These are phyloP conservation scores for Psittacus erithacus DNA, from an alignment of 2,113 vertebrate species.

Conservation along the genomic window DNA sequence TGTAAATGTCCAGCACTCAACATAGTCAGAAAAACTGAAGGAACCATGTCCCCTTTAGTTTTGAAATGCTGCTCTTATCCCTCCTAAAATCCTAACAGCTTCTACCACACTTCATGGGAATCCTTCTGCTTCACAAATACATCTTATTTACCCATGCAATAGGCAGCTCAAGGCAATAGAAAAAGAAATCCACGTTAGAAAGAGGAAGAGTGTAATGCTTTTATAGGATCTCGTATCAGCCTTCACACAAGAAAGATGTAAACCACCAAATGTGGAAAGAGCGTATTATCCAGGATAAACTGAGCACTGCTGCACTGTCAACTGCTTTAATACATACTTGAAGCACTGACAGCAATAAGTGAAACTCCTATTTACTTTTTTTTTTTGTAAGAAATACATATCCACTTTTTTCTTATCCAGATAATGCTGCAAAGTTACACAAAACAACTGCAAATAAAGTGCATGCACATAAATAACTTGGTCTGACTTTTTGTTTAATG, in stretches of 20 bases:
- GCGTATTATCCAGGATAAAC: slow-evolving; percentile 44
- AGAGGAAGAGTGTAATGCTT: slow-evolving; percentile 19
- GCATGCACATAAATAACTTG: slow-evolving; percentile 78
- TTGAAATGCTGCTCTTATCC: not conserved
- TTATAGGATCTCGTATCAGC: slow-evolving; percentile 42
- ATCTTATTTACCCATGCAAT: slow-evolving; percentile 28
- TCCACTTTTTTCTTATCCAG: slow-evolving; percentile 21
- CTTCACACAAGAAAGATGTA: slow-evolving; percentile 64
- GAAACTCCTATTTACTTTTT: slow-evolving; percentile 63
- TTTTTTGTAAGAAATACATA: slow-evolving; percentile 52
- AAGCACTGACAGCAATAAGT: slow-evolving; percentile 60
- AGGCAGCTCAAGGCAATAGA: slow-evolving; percentile 39
- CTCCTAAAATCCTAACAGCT: slow-evolving; percentile 13
- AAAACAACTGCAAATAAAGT: slow-evolving; percentile 79
- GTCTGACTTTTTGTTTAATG: slow-evolving; percentile 83
- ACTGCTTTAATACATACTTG: slow-evolving; percentile 49
- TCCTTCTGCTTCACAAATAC: slow-evolving; percentile 29
- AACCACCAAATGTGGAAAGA: slow-evolving; percentile 46
- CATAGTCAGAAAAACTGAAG: not conserved
- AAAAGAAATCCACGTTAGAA: slow-evolving; percentile 25
- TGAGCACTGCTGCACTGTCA: slow-evolving; percentile 37
- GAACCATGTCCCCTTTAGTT: not conserved
- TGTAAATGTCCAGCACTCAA: not conserved
- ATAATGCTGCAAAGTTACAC: slow-evolving; percentile 71
- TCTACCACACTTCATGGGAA: not conserved